Conservation (phyloP, 2,888 invertebrate species). For the Drosophila picticornis region DNA sequence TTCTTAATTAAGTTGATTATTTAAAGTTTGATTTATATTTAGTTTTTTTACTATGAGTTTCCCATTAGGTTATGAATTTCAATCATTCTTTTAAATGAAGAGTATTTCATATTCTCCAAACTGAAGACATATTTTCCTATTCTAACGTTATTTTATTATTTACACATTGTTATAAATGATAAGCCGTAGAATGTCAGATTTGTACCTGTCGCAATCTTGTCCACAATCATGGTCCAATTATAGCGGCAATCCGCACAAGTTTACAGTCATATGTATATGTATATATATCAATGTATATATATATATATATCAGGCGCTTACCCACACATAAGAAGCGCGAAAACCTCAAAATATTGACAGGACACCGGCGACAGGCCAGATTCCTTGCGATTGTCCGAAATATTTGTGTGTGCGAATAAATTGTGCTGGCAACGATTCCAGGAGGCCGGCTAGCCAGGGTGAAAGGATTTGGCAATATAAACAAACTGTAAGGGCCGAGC, state of each 20-base stretch:
- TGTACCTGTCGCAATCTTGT: constrained; percentile 57
- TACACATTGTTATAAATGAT: constrained; percentile 41
- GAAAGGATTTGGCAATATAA: constrained; percentile 72
- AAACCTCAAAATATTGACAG: constrained; percentile 79
- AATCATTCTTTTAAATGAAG: background rate
- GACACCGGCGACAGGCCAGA: constrained; percentile 34
- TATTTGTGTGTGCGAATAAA: constrained; percentile 43
- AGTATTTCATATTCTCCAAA: constrained; percentile 2
- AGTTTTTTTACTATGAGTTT: background rate
- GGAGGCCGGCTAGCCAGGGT: constrained; percentile 42
- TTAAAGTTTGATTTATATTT: background rate
- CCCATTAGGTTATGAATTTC: background rate
- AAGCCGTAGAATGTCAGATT: constrained; percentile 1
- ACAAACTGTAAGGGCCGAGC: constrained; percentile 24
- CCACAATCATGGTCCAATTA: constrained; percentile 58
- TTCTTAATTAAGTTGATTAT: background rate
- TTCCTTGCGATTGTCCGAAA: constrained; percentile 33
- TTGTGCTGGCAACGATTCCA: constrained; percentile 27
- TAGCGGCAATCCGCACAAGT: constrained; percentile 19
- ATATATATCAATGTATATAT: background rate
- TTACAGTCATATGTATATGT: background rate
- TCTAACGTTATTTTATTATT: constrained; percentile 9
- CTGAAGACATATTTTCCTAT: background rate
- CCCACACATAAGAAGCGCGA: constrained; percentile 68
- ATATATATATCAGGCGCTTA: constrained; percentile 43